A percentile compares a stretch with the other conserved stretches of the same genome.
These are phyloP conservation scores for Nomia melanderi DNA, from an alignment of 1,140 invertebrate genomes.

Conservation along the genomic window DNA sequence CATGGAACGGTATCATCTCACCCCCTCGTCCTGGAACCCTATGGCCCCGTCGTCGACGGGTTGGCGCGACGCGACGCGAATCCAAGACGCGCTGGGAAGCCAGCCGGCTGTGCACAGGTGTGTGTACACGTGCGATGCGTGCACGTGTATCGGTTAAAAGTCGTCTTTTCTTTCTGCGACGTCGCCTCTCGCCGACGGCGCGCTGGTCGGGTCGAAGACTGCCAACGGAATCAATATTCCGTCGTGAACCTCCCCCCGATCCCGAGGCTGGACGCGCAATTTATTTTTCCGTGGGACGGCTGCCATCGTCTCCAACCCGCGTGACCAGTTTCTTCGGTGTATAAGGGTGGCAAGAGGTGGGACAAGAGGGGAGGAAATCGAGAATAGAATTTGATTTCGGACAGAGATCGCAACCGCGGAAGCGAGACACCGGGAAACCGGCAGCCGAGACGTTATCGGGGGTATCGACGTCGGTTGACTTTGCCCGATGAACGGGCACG, in stretches of 20 bases:
- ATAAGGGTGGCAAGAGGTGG: no score
- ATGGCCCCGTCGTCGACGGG: conserved; percentile 14
- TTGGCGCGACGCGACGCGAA: conserved; percentile 62
- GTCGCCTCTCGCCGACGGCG: conserved; percentile 11
- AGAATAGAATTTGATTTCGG: conserved; percentile 62
- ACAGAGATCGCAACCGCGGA: no score
- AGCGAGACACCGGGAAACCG: conserved; percentile 28
- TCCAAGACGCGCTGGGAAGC: conserved; percentile 47
- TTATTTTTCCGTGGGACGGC: conserved; percentile 45
- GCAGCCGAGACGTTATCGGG: background rate
- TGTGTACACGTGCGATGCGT: conserved; percentile 26
- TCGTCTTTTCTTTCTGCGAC: conserved; percentile 33
- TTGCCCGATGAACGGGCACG: background rate
- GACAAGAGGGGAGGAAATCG: no score
- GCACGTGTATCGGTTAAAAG: conserved; percentile 58
- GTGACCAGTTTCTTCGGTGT: no score
- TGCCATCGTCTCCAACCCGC: conserved; percentile 30
- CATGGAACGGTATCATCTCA: conserved; percentile 61
- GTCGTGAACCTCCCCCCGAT: conserved; percentile 43
- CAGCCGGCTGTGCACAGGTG: conserved; percentile 1
- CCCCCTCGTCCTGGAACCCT: no score
- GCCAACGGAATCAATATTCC: conserved; percentile 64
- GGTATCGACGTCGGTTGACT: background rate
- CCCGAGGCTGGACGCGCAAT: conserved; percentile 49
- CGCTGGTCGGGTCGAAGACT: background rate